A percentile compares a stretch with the other conserved stretches of the same genome.
These are phyloP conservation scores for Gopherus flavomarginatus DNA, from an alignment of 2,113 vertebrate species.

Conservation along the genomic window DNA sequence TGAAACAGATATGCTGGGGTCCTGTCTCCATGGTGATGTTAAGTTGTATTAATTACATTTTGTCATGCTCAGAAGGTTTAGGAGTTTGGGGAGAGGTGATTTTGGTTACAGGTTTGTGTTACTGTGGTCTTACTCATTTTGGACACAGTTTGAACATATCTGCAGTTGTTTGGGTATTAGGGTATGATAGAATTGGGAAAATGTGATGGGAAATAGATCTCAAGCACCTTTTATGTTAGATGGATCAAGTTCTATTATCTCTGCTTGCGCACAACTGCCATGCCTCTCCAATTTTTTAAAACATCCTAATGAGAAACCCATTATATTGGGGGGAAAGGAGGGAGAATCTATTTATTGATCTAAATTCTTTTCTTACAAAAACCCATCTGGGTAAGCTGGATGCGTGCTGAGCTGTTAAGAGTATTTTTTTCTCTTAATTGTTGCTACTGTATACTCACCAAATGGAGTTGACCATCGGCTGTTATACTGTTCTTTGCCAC, in stretches of 20 bases:
- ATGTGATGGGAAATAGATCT: constrained; percentile 48
- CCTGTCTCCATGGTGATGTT: constrained; percentile 73
- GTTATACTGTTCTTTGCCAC: constrained; percentile 91
- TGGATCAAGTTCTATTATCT: constrained; percentile 47
- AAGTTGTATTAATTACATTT: neutral
- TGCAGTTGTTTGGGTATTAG: constrained; percentile 23
- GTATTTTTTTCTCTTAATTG: constrained; percentile 75
- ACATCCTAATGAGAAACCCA: constrained; percentile 36
- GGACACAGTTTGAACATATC: constrained; percentile 59
- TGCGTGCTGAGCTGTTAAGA: constrained; percentile 66
- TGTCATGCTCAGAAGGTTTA: constrained; percentile 41
- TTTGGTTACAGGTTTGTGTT: constrained; percentile 9
- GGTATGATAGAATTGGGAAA: constrained; percentile 10
- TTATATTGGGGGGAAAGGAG: constrained; percentile 36
- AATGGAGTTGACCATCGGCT: constrained; percentile 84
- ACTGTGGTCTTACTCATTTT: neutral
- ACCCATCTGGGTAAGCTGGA: constrained; percentile 70
- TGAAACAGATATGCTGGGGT: constrained; percentile 71
- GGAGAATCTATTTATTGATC: constrained; percentile 69
- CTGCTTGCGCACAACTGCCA: constrained; percentile 72
- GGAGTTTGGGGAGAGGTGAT: constrained; percentile 29
- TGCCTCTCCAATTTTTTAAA: constrained; percentile 34
- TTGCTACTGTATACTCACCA: constrained; percentile 81
- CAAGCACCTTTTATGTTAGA: constrained; percentile 44
- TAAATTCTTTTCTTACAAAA: constrained; percentile 69